Evolutionary conservation across 1,140 invertebrate genomes (phyloP), one percentile per base, ranked within the genome.

Genomic region (Teleogryllus occipitalis): DNA sequence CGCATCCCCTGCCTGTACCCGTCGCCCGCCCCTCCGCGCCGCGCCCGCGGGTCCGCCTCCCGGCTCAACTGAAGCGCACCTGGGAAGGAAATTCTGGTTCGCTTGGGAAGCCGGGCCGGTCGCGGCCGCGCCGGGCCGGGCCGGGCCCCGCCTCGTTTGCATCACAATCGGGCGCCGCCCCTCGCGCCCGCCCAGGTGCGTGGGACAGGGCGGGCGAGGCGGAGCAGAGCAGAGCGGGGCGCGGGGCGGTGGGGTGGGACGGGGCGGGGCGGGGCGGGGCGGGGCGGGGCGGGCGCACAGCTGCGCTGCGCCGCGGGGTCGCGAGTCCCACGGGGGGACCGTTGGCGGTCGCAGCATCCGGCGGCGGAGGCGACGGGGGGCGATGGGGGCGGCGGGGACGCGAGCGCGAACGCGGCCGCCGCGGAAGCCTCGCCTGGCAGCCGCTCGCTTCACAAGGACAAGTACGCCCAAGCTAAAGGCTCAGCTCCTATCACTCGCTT

Each of bases 71-170:
- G 18, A 65, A 27, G 39, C 65, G 54, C 78, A 78, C 78, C 49
- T 78, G 78, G 78, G 78, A 49, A 78, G 46, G 76, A 77, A 77
- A 48, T 77, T 77, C 76, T 77, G 46, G 76, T 21, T 77, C 76
- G 76, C 75, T 72, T 49, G 47, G 77, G 77, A 78, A 78, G 77
- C 77, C 7, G 12, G 47, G 14, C 39, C 39, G 47, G 15, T 76
- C 39, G n/a, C n/a, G n/a, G 77, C 47, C 49, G 47, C 47, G 15
- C 48, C 77, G 14, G 54, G 75, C 75, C 18, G 76, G 39, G 48
- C 21, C 22, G 65, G 78, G 73, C 21, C 21, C 22, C 18, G 27
- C 39, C 78, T 78, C 78, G 78, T 78, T 78, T 78, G 78, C 78
- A 78, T 78, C 46, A 78, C 54, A 73, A 78, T 78, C 65, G n/a